Conservation (phyloP, 2,888 invertebrate species). For the Cephus pygmeus region DNA sequence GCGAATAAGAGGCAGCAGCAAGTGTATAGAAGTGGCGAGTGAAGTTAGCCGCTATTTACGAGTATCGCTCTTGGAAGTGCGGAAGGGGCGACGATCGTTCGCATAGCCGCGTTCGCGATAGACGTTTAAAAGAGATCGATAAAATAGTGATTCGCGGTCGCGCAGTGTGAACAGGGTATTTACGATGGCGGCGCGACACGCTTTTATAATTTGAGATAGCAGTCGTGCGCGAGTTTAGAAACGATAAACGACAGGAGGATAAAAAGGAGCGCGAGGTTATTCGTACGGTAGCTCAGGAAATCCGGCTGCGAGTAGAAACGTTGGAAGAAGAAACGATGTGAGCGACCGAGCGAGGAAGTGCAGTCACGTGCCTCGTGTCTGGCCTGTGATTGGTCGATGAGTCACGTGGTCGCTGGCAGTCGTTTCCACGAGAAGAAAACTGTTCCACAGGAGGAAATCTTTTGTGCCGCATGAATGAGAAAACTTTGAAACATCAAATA, state of each 20-base stretch:
- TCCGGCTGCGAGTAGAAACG: not conserved
- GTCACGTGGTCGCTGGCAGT: not conserved
- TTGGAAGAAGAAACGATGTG: not conserved
- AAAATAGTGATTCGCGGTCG: not conserved
- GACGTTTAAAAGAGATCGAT: not conserved
- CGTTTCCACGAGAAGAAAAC: not conserved
- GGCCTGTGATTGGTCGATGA: not conserved
- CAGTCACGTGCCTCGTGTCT: not conserved
- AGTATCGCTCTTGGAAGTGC: not conserved
- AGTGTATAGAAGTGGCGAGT: not conserved
- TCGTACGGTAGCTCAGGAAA: not conserved
- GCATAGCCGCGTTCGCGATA: not conserved
- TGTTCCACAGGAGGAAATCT: not conserved
- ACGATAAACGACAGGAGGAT: not conserved
- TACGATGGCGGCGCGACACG: constrained; percentile 15
- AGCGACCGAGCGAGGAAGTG: not conserved
- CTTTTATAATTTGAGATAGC: not conserved
- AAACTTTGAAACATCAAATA: not conserved
- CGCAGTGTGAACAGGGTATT: constrained; percentile 9
- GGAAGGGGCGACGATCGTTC: constrained; percentile 1
- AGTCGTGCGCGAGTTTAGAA: not conserved
- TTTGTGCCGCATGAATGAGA: not conserved
- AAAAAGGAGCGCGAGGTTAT: not conserved
- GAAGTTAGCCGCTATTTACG: constrained; percentile 9
- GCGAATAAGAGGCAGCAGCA: not conserved